These are phyloP conservation scores for Athene noctua DNA, from an alignment of 2,113 vertebrate genomes.

Conservation along the genomic window DNA sequence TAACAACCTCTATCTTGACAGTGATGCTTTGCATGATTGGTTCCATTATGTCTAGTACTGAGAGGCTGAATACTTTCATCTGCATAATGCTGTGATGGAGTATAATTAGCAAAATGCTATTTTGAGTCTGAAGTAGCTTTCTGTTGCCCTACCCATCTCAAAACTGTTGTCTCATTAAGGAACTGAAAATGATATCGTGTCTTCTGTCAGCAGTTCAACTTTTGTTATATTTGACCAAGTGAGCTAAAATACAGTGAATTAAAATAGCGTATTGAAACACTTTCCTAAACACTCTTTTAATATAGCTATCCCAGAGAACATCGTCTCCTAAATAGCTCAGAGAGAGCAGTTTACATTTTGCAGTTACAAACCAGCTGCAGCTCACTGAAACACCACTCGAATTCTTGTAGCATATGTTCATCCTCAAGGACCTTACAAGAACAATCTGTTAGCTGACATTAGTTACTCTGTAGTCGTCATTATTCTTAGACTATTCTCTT, in stretches of 20 bases:
- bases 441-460: background rate
- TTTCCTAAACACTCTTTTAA: background rate
- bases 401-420: background rate
- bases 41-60: constrained; percentile 28
- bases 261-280: background rate
- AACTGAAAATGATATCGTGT: background rate
- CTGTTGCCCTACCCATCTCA: background rate
- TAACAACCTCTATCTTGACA: constrained; percentile 18
- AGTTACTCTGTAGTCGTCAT: background rate
- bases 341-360: background rate
- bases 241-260: background rate
- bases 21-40: constrained; percentile 28
- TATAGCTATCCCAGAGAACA: background rate
- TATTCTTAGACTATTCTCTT: background rate
- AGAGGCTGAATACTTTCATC: constrained; percentile 35
- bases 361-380: background rate
- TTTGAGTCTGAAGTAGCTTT: constrained; percentile 23
- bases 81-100: constrained; percentile 27
- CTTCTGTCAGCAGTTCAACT: background rate
- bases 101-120: constrained; percentile 43
- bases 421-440: background rate
- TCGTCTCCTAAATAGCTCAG: background rate
- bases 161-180: background rate
- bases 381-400: background rate
- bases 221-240: background rate